Conservation (phyloP, 2,113 vertebrate species). For the Phrynosoma blainvillii region DNA sequence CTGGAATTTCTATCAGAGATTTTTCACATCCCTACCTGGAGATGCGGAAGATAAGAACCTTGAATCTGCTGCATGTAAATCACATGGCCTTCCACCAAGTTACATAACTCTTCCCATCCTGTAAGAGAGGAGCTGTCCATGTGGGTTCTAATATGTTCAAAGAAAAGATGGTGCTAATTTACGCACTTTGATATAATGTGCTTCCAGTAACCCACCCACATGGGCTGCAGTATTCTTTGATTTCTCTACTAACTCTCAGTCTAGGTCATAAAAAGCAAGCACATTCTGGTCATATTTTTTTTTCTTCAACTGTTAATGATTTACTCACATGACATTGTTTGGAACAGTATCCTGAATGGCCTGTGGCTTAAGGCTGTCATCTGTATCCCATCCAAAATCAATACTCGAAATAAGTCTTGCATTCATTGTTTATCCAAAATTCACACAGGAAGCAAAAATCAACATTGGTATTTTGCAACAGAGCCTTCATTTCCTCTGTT, state of each 20-base stretch:
- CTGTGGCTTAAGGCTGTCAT: neutral
- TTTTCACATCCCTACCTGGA: neutral
- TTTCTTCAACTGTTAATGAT: neutral
- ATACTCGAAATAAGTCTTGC: neutral
- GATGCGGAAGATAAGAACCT: neutral
- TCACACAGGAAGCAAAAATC: neutral
- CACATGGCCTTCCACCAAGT: neutral
- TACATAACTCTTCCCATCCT: neutral
- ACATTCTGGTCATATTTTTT: neutral
- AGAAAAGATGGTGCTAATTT: neutral
- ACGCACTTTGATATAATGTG: neutral
- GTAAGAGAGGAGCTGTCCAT: neutral
- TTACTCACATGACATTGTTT: neutral
- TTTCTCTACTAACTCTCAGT: neutral
- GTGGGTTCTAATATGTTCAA: neutral
- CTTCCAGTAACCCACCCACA: neutral
- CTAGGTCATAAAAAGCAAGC: neutral
- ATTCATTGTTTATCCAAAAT: slow-evolving; percentile 3
- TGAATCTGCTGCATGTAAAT: neutral
- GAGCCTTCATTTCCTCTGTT: neutral
- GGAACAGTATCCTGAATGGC: neutral
- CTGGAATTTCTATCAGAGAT: neutral
- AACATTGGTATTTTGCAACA: neutral
- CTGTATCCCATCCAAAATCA: neutral
- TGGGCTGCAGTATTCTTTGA: neutral